Conservation (phyloP, 2,113 vertebrate species). For the Chloropsis cyanopogon region DNA sequence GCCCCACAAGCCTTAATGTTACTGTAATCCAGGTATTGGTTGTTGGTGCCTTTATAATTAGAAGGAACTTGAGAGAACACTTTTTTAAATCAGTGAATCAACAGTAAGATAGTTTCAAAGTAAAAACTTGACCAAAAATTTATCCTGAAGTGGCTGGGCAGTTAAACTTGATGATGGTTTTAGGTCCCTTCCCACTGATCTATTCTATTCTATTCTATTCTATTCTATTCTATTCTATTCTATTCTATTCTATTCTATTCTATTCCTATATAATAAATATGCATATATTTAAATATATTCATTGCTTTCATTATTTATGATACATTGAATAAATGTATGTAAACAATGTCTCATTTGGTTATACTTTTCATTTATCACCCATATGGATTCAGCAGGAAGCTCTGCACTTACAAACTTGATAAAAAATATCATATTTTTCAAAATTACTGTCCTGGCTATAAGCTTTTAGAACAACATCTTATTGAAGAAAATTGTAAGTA, state of each 20-base stretch:
- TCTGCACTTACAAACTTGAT: background rate
- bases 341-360: background rate
- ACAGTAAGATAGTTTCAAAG: background rate
- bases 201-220: background rate
- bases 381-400: background rate
- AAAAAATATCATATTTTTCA: background rate
- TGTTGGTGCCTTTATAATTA: background rate
- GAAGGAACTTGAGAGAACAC: background rate
- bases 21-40: background rate
- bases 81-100: background rate
- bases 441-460: background rate
- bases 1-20: background rate
- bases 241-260: background rate
- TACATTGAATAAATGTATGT: background rate
- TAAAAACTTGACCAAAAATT: background rate
- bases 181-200: background rate
- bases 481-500: background rate
- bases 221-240: background rate
- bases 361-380: background rate
- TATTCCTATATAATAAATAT: background rate
- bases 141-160: background rate
- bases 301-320: background rate
- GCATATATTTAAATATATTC: background rate
- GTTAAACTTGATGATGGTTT: background rate
- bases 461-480: background rate